Percentiles rank a stretch among this genome's conserved stretches.
phyloP scores from a whole-genome alignment of 1,140 invertebrate species.

The Drosophila triauraria region DNA sequence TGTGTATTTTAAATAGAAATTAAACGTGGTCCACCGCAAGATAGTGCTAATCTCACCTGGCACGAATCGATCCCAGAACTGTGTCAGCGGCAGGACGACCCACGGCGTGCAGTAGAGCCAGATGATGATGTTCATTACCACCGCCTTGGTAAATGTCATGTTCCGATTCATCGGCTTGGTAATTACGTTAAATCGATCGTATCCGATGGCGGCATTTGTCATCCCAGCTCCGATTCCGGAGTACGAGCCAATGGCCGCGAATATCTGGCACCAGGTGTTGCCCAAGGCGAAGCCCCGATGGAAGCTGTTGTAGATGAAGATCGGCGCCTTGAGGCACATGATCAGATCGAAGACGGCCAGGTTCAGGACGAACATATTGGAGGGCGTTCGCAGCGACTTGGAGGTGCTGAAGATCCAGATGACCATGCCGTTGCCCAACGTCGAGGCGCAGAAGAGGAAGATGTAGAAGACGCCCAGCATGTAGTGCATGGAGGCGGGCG shows the following conservation, averaged over 20 bases:
- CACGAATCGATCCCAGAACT: slow-evolving; percentile 93
- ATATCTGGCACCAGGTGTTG: slow-evolving; percentile 91
- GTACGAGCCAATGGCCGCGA: slow-evolving; percentile 91
- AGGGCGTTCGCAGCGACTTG: slow-evolving; percentile 93
- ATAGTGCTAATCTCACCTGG: slow-evolving; percentile 85
- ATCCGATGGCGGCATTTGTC: slow-evolving; percentile 88
- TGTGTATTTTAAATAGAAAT: no score
- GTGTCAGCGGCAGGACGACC: slow-evolving; percentile 91
- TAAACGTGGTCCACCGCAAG: no score
- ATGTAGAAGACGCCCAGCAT: slow-evolving; percentile 92
- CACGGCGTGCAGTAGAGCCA: slow-evolving; percentile 93
- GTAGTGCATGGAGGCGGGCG: slow-evolving; percentile 93
- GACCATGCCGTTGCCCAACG: slow-evolving; percentile 94
- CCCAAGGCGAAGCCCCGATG: slow-evolving; percentile 91
- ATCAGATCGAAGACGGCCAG: slow-evolving; percentile 94
- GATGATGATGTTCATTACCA: slow-evolving; percentile 90
- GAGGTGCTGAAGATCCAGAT: slow-evolving; percentile 93
- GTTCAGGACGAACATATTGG: slow-evolving; percentile 95
- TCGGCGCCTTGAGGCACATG: slow-evolving; percentile 94
- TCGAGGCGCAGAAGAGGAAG: slow-evolving; percentile 91
- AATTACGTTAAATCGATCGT: slow-evolving; percentile 89
- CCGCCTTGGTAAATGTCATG: slow-evolving; percentile 90
- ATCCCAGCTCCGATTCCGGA: slow-evolving; percentile 92
- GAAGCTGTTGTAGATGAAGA: slow-evolving; percentile 95
- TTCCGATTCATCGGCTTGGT: slow-evolving; percentile 93